Percentiles rank a stretch among this genome's conserved stretches.
Evolutionary conservation across 2,113 vertebrate species (phyloP).

Genomic region (Erpornis zantholeuca): DNA sequence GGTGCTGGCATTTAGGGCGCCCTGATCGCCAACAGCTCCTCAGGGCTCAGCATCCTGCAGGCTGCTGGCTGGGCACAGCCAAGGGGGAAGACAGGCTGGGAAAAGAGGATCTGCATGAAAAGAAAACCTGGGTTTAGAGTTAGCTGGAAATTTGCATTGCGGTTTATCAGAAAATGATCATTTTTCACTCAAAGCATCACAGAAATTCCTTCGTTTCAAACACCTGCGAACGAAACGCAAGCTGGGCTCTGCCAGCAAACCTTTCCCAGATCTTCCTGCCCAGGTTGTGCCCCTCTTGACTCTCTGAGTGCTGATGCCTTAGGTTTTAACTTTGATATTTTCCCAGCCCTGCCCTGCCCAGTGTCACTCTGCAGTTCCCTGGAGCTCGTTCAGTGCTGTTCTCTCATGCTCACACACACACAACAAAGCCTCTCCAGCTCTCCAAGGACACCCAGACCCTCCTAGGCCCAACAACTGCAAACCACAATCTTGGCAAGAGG

Average conservation of each 20-base stretch:
- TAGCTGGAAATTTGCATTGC: not conserved
- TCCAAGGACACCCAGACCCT: too few relatives aligned
- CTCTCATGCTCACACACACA: too few relatives aligned
- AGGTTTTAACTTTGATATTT: too few relatives aligned
- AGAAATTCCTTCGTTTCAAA: not conserved
- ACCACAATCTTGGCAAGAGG: too few relatives aligned
- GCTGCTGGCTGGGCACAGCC: not conserved
- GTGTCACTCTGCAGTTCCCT: too few relatives aligned
- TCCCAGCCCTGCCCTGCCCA: too few relatives aligned
- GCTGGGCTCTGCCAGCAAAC: not conserved
- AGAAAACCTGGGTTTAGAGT: not conserved
- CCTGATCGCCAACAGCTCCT: not conserved
- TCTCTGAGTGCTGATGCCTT: too few relatives aligned
- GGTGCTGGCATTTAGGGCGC: slow-evolving; percentile 43
- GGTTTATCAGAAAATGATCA: not conserved
- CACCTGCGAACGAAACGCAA: not conserved
- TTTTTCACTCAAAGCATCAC: not conserved
- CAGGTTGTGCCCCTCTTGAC: too few relatives aligned
- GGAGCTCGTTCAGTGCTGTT: too few relatives aligned
- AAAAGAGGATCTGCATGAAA: not conserved
- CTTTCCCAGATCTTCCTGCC: not conserved
- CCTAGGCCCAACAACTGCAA: too few relatives aligned
- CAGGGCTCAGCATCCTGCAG: not conserved
- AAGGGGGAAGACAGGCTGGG: not conserved
- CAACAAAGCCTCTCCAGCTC: too few relatives aligned